Base-by-base conservation (phyloP, 2,113 vertebrate species). In the Regulus satrapa region DNA sequence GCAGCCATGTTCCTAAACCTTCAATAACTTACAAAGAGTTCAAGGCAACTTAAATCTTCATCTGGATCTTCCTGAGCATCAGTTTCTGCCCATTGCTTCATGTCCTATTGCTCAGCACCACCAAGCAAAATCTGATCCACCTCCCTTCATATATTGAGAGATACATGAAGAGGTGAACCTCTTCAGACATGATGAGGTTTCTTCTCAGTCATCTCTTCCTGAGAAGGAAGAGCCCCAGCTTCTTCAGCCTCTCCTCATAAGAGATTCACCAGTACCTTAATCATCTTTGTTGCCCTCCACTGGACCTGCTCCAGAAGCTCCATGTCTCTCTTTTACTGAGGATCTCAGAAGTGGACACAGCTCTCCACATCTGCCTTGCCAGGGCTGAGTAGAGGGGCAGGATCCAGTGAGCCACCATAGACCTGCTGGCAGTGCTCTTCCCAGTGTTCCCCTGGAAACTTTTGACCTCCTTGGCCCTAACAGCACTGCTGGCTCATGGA, bases 371-470 rank as follows among this genome's bases (percentile, higher is more conserved):
- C 0, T 1, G 43, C 26, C 28, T 73, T 45, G n/a, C 8, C 6
- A 14, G 26, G 13, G 16, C 52, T 29, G 23, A 19, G 16, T 1
- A 25, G 13, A 80, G 36, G 28, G 8, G 28, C 16, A 56, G 18
- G 8, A n/a, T 34, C 34, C n/a, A n/a, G n/a, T n/a, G n/a, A n/a
- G 26, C 5, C 41, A 40, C 5, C 2, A 1, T 7, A 1, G 2
- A 10, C 1, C 34, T 31, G 31, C 21, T 41, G 66, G 10, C 20
- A 34, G 1, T 14, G 34, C 13, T 25, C 5, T 48, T 4, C 48
- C 25, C 5, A 41, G 18, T 10, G 40, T 3, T 4, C 5, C 10
- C 20, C 20, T 0, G 2, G 15, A 17, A 6, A 2, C 7, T 10
- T 2, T 2, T 38, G 46, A 3, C 23, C 8, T 54, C 3, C 55